Base-by-base conservation (phyloP, 2,113 vertebrate species). In the Ictalurus punctatus region DNA sequence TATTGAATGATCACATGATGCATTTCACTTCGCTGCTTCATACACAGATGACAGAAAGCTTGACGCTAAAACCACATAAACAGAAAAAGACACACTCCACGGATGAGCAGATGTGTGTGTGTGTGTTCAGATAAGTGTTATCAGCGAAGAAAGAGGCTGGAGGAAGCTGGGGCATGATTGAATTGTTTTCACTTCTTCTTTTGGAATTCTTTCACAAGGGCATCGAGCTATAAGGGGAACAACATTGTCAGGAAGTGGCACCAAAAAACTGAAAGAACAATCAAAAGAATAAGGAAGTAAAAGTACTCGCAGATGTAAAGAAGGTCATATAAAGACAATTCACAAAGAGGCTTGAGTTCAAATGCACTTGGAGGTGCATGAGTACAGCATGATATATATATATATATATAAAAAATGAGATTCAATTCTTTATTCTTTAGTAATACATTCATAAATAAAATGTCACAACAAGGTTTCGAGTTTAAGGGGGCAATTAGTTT, bases 191-290 rank as follows among this genome's bases (percentile, higher is more conserved):
- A 96, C 91, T 96, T 96, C 88, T 92, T 96, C 91, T 95, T 96
- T 91, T 96, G 95, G 61, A 96, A 95, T 86, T 96, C 95, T 89
- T 94, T 94, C 73, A 95, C 92, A 87, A 97, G 92, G 71, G 94
- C 92, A 78, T 96, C 95, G 83, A 95, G 76, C 96, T 97, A 93
- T 84, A 25, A 37, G 3, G 48, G 44, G 27, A 40, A 74, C 56
- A 91, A 10, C 14, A 67, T 52, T 52, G 44, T 23, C 8, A 65
- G 52, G 21, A 54, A 79, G 1, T 21, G 25, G 37, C 9, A 23
- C 13, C n/a, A 27, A 65, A 48, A 14, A 19, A 58, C 9, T 2
- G 16, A 44, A 19, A 10, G 8, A 40, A 67, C 13, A 10, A 10
- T 27, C 9, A 21, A 48, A 84, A 84, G 12, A 44, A n/a, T 2